A percentile compares a stretch with the other conserved stretches of the same genome.
Evolutionary conservation across 2,113 vertebrate genomes (phyloP).

Genomic region (Ciconia maguari): DNA sequence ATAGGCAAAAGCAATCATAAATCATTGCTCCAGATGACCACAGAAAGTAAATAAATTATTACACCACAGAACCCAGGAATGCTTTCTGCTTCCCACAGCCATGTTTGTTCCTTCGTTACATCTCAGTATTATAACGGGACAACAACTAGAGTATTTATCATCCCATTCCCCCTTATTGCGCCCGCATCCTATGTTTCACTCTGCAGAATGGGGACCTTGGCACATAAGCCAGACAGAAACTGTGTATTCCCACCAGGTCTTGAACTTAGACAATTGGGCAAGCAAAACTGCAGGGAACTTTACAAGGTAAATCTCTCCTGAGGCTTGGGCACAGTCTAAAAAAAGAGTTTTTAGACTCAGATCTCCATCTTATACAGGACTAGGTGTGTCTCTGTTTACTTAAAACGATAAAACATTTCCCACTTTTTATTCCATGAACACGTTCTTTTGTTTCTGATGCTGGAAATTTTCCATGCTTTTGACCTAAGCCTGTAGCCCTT

Average conservation of each 20-base stretch:
- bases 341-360: background rate
- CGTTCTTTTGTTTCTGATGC: slow-evolving; percentile 40
- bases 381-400: slow-evolving; percentile 39
- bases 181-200: background rate
- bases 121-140: background rate
- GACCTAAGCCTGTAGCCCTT: background rate
- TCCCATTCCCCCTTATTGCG: background rate
- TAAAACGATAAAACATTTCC: slow-evolving; percentile 1
- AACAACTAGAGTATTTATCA: background rate
- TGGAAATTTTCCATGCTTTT: slow-evolving; percentile 56
- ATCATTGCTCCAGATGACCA: background rate
- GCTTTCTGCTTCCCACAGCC: background rate
- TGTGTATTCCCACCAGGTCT: background rate
- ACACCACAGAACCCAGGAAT: background rate
- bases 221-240: background rate
- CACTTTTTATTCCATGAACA: slow-evolving; percentile 26
- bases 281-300: background rate
- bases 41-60: background rate
- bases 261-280: background rate
- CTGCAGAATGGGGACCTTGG: background rate
- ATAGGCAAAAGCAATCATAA: background rate
- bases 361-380: background rate
- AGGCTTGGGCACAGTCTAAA: slow-evolving; percentile 4
- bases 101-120: background rate
- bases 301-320: background rate